Conservation (phyloP, 2,888 invertebrate species). For the Mechanitis mazaeus region DNA sequence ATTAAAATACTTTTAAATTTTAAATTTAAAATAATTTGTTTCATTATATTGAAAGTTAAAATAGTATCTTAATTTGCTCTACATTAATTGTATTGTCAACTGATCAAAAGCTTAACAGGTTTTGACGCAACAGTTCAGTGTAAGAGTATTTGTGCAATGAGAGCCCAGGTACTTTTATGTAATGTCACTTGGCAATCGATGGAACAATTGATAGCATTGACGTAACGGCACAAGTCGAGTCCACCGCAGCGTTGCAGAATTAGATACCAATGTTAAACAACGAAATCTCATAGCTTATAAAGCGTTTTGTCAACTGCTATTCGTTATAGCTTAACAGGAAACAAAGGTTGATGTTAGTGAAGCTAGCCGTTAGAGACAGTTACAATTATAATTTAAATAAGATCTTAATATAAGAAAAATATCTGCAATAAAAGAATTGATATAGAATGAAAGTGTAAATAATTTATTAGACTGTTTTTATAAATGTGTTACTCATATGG, state of each 20-base stretch:
- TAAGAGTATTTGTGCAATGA: conserved; percentile 44
- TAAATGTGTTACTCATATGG: too few species aligned
- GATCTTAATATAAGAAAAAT: too few species aligned
- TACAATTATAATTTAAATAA: too few species aligned
- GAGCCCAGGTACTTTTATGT: conserved; percentile 41
- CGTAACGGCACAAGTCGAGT: conserved; percentile 30
- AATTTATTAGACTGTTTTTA: too few species aligned
- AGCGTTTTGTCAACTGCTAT: too few species aligned
- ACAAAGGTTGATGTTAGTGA: too few species aligned
- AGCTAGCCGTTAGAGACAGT: too few species aligned
- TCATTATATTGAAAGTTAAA: not conserved
- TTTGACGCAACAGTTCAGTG: conserved; percentile 9
- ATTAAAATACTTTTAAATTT: not conserved
- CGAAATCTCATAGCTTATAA: too few species aligned
- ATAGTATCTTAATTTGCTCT: too few species aligned
- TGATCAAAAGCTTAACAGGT: conserved; percentile 36
- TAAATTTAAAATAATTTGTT: not conserved
- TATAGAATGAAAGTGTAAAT: too few species aligned
- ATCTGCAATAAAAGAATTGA: too few species aligned
- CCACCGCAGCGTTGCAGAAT: conserved; percentile 2
- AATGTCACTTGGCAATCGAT: conserved; percentile 40
- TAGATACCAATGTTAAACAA: not conserved
- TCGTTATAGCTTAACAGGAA: too few species aligned
- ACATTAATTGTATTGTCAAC: conserved; percentile 2
- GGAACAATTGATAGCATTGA: conserved; percentile 38